Conservation (phyloP, 2,888 invertebrate species). For the Biston betularia region DNA sequence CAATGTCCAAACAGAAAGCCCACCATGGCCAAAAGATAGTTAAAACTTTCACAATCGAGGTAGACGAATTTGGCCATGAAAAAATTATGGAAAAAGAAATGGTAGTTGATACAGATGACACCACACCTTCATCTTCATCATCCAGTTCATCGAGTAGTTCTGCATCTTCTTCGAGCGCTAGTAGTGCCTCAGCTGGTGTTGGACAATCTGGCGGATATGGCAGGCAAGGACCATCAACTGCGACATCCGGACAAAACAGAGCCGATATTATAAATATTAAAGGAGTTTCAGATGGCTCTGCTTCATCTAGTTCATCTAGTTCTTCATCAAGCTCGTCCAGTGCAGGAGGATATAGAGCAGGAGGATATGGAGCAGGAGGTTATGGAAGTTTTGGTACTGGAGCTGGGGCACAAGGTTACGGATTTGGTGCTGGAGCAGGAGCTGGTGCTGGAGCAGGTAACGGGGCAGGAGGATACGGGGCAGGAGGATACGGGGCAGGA, state of each 20-base stretch:
- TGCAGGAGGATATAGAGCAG: conserved; percentile 10
- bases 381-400: conserved; percentile 9
- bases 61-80: conserved; percentile 60
- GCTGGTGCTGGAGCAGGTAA: conserved; percentile 6
- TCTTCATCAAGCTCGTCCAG: conserved; percentile 11
- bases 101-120: conserved; percentile 49
- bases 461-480: background rate
- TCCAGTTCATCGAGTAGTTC: conserved; percentile 22
- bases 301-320: conserved; percentile 27
- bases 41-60: conserved; percentile 53
- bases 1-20: conserved; percentile 20
- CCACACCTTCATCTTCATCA: conserved; percentile 19
- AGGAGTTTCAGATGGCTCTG: conserved; percentile 22
- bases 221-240: conserved; percentile 1
- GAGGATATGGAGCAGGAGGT: conserved; percentile 16
- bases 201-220: conserved; percentile 11
- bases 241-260: conserved; percentile 9
- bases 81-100: conserved; percentile 65
- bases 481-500: conserved; percentile 25
- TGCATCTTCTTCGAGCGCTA: conserved; percentile 16
- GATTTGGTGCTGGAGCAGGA: conserved; percentile 7
- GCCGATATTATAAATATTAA: background rate
- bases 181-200: background rate
- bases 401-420: conserved; percentile 20
- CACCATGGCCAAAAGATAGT: conserved; percentile 49